Base-by-base conservation (phyloP, 92 coral and sea anemone species). In the Parazoanthus darwini region DNA sequence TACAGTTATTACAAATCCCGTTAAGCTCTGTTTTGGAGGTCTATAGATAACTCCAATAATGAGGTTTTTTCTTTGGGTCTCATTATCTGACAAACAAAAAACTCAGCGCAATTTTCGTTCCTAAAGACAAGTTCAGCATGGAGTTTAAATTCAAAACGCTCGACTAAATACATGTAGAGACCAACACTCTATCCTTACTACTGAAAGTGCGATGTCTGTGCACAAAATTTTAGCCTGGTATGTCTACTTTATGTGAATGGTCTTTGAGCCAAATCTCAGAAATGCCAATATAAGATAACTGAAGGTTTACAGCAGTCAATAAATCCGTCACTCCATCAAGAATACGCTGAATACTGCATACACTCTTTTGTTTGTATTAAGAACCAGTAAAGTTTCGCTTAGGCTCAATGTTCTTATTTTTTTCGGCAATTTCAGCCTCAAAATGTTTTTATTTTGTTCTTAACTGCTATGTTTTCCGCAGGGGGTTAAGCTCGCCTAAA, bases 201-300 rank as follows among this genome's bases (percentile, higher is more conserved):
- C 38, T 33, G 77, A 35, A 66, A 56, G 58, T 74, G 82, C 90
- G 90, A 78, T 87, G 76, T 38, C 78, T 77, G 77, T 87, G 90
- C 46, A 87, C 44, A 87, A 78, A 87, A 39, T 87, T 87, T 13
- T 87, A 78, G 36, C 90, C 90, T 9, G 35, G 65, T 20, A 87
- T 87, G 15, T 87, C 85, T 35, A 77, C 75, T 18, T 36, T 58
- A 75, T 78, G 78, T 11, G 36, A 48, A 6, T 15, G 38, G 14
- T 87, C 50, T 14, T n/a, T 33, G 35, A 87, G 85, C 89, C 90
- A 87, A 25, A 86, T 78, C n/a, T 87, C 78, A 65, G 85, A 77
- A 54, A 87, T 78, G 43, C 90, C 90, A 59, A 87, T 78, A 58
- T 79, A 33, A 36, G 90, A 80, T 42, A 88, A 88, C 44, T 79